Evolutionary conservation across 2,113 vertebrate species (phyloP), one percentile per base, ranked within the genome.

Genomic region (Cygnus buccinator): DNA sequence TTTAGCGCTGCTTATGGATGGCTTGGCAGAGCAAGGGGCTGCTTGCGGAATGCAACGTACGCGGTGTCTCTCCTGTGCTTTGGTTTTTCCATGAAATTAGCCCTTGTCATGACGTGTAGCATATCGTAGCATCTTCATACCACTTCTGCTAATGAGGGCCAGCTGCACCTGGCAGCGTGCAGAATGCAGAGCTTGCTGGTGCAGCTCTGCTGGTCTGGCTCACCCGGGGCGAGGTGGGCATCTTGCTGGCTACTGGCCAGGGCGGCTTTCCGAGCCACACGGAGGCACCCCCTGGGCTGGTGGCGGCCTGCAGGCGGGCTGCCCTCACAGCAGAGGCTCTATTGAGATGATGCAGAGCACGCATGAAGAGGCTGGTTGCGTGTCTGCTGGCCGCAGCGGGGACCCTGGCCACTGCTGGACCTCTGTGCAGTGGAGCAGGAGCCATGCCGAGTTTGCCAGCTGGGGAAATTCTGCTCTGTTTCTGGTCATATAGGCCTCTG

Each of bases 331-430:
- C 1, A 2, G 12, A 33, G 37, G 0, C 8, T 50, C 10, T 10
- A 25, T 46, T 3, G 8, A 10, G 50, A 65, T 1, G 2, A 29
- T 4, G 39, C 62, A 7, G 67, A 7, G 43, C 5, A 1, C 5
- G 28, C 0, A 8, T 3, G 33, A 31, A 59, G 65, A 3, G 19
- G 74, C 1, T 0, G 29, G 4, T 20, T 14, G 26, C 20, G 5
- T 71, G n/a, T 28, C 13, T 0, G 59, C 55, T 20, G 4, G 0
- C 1, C 1, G 63, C 2, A 1, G 5, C 6, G 57, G 52, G 57
- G 44, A 48, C n/a, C 22, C 22, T 3, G 0, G 2, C 4, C 1
- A 2, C 7, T 28, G 46, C 82, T 4, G 59, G 7, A 9, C 20
- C 21, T 58, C 9, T 1, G 0, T 8, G 1, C 89, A 2, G 48